Evolutionary conservation across 2,888 invertebrate species (phyloP).

Genomic region (Ommatoiulus sabulosus): DNA sequence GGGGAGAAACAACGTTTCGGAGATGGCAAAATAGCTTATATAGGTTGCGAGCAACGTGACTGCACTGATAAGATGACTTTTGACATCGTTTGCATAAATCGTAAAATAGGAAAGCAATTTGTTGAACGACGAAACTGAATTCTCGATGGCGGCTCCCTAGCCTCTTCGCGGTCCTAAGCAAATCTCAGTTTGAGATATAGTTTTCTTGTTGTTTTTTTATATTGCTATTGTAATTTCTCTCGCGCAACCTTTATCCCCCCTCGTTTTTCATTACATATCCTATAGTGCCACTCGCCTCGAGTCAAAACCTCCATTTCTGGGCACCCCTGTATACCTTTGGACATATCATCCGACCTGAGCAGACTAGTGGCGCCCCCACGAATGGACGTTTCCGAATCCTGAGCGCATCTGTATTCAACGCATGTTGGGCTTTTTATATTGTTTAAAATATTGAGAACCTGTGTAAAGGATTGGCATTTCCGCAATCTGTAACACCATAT

Average conservation of each 20-base stretch:
- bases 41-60: slow-evolving; percentile 43
- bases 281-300: neutral
- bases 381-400: neutral
- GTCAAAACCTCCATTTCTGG: neutral
- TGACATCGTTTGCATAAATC: slow-evolving; percentile 43
- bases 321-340: neutral
- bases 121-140: slow-evolving; percentile 43
- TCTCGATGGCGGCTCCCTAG: slow-evolving; percentile 39
- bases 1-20: neutral
- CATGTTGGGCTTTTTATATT: neutral
- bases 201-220: slow-evolving; percentile 26
- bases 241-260: neutral
- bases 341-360: neutral
- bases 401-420: neutral
- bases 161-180: slow-evolving; percentile 15
- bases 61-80: slow-evolving; percentile 43
- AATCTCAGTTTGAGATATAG: slow-evolving; percentile 43
- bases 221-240: slow-evolving; percentile 15
- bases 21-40: slow-evolving; percentile 24
- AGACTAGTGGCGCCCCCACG: slow-evolving; percentile 5
- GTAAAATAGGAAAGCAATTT: slow-evolving; percentile 43
- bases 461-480: slow-evolving; percentile 3
- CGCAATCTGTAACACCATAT: neutral
- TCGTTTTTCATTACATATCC: neutral
- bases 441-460: slow-evolving; percentile 8